A percentile compares a stretch with the other conserved stretches of the same genome.
Evolutionary conservation across 1,140 invertebrate genomes (phyloP).

Genomic region (Rhynchophorus ferrugineus): DNA sequence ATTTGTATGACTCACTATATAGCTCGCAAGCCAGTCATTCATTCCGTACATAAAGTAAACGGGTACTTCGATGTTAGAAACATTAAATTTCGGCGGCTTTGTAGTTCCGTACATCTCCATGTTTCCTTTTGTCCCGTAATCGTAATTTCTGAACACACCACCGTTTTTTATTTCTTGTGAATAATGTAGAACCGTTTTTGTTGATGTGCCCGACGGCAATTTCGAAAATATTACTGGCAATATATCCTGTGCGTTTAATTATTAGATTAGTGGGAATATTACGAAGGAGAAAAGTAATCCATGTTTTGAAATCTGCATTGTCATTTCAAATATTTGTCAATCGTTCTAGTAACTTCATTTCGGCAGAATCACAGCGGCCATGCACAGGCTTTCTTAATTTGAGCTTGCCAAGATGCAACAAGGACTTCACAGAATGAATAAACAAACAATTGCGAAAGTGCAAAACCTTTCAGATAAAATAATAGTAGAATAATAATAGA

Average conservation of each 20-base stretch:
- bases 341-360: too few species aligned
- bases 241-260: slow-evolving; percentile 49
- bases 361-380: too few species aligned
- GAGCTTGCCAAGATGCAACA: too few species aligned
- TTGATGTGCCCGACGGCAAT: slow-evolving; percentile 71
- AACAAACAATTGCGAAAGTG: too few species aligned
- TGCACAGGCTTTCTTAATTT: too few species aligned
- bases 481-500: too few species aligned
- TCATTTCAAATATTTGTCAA: too few species aligned
- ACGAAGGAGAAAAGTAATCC: too few species aligned
- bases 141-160: slow-evolving; percentile 57
- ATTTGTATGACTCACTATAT: slow-evolving; percentile 39
- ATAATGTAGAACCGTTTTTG: slow-evolving; percentile 65
- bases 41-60: slow-evolving; percentile 59
- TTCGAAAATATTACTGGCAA: slow-evolving; percentile 64
- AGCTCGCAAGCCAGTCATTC: slow-evolving; percentile 65
- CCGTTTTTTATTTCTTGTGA: slow-evolving; percentile 53
- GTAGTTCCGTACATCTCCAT: slow-evolving; percentile 47
- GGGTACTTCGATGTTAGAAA: slow-evolving; percentile 56
- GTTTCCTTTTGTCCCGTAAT: slow-evolving; percentile 56
- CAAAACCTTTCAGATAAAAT: too few species aligned
- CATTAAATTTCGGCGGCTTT: slow-evolving; percentile 57
- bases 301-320: too few species aligned
- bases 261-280: too few species aligned
- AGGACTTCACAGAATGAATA: too few species aligned